Evolutionary conservation across 1,140 invertebrate species (phyloP), one percentile per base, ranked within the genome.

Genomic region (Colletes gigas): DNA sequence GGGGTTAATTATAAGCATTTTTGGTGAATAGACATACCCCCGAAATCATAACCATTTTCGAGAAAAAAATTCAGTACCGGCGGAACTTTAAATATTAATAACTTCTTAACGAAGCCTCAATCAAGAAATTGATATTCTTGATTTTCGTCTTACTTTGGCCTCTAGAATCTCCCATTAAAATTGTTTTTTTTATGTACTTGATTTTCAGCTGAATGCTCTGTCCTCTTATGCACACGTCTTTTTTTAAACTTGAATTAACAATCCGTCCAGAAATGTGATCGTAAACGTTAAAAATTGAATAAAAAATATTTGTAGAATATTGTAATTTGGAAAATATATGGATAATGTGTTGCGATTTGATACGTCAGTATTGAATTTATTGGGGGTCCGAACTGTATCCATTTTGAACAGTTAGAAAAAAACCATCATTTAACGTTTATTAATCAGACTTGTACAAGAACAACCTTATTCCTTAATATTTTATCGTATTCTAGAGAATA

Each of bases 381-480:
- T 47, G 30, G 55, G 4, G 54, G 7, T 55, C 8, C 8, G 8
- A 60, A 3, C 4, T 21, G 15, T 47, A 12, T 3, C 10, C 55
- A 10, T 44, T 21, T 44, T 14, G 59, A 30, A 57, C 12, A 19
- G 39, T 78, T 78, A 79, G 76, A 82, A 82, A 82, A 55, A 82
- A 82, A 71, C 19, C 68, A 67, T 30, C 15, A 21, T 82, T 52
- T 60, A 82, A 78, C 54, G 50, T 82, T 82, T 82, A 82, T 82
- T 82, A 79, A 12, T 72, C 39, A 21, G 68, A 82, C 68, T 82
- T 82, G 68, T 78, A 78, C 81, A 82, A 71, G 78, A 82, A 82
- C 76, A 82, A 68, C 68, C 69, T 82, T 79, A 79, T 19, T 68
- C 55, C 19, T 65, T 81, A 54, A 50, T 57, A 47, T 57, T 55